Percentiles rank a stretch among this genome's conserved stretches.
phyloP scores from a whole-genome alignment of 2,113 vertebrate species.

The Leiothrix lutea region DNA sequence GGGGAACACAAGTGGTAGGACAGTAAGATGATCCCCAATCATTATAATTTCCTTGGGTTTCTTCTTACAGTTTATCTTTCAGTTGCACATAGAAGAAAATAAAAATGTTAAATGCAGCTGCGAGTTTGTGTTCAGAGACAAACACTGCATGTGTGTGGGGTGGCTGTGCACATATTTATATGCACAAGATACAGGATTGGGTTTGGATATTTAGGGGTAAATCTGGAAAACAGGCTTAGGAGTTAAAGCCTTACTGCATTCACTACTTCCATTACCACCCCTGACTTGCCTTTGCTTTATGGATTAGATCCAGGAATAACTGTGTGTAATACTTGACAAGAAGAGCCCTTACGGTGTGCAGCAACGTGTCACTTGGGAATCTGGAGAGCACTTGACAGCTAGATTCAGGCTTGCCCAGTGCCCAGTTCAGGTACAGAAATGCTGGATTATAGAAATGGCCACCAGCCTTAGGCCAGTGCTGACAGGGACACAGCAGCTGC shows the following conservation, averaged over 20 bases:
- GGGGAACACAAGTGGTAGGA: neutral
- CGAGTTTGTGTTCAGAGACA: neutral
- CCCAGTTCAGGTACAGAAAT: neutral
- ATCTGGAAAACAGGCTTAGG: neutral
- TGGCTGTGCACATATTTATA: neutral
- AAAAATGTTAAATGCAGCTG: neutral
- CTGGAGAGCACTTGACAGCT: neutral
- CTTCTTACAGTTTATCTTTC: neutral
- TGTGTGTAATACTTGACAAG: neutral
- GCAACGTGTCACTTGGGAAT: neutral
- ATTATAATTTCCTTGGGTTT: neutral
- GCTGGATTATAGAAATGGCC: neutral
- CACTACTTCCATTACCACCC: neutral
- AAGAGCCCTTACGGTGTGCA: neutral
- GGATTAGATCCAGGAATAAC: neutral
- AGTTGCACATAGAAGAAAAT: neutral
- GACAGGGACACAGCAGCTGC: neutral
- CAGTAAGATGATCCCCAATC: neutral
- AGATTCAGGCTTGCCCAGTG: neutral
- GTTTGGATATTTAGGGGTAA: neutral
- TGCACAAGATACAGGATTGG: neutral
- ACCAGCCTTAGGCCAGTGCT: neutral
- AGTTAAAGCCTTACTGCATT: neutral
- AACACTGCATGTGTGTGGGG: fast-evolving
- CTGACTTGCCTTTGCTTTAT: neutral